phyloP scores from a whole-genome alignment of 2,888 invertebrate genomes.

The Lycophotia porphyrea region DNA sequence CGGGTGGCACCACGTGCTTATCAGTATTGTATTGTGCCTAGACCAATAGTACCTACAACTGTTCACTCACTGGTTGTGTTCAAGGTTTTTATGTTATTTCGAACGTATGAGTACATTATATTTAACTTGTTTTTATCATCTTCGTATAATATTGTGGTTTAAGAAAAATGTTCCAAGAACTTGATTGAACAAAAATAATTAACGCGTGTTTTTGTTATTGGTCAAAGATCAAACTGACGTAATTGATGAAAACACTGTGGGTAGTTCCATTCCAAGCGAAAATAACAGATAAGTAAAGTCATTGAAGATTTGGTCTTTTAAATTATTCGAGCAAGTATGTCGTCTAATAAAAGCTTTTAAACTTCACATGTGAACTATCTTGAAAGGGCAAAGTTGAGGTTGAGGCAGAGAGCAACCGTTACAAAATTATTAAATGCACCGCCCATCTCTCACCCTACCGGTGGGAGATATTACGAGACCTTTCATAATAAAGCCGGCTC shows the following conservation, averaged over 20 bases:
- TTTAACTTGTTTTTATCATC: constrained; percentile 55
- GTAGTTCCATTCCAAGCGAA: constrained; percentile 26
- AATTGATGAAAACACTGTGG: constrained; percentile 28
- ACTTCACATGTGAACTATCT: constrained; percentile 38
- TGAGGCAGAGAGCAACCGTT: constrained; percentile 60
- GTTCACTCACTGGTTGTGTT: constrained; percentile 61
- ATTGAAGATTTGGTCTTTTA: neutral
- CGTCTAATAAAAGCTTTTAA: constrained; percentile 38
- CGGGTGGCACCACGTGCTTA: constrained; percentile 82
- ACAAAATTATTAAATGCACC: constrained; percentile 68
- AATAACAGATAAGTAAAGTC: neutral
- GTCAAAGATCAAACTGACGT: constrained; percentile 45
- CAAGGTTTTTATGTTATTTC: constrained; percentile 65
- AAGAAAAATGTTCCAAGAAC: constrained; percentile 31
- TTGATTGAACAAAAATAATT: constrained; percentile 40
- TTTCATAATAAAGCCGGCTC: constrained; percentile 64
- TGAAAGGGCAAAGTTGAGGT: constrained; percentile 59
- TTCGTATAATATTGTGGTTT: constrained; percentile 36
- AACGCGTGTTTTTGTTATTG: constrained; percentile 34
- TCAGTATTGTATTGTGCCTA: constrained; percentile 76
- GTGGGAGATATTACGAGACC: constrained; percentile 63
- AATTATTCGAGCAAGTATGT: constrained; percentile 16
- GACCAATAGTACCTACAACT: constrained; percentile 59
- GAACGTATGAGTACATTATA: constrained; percentile 46
- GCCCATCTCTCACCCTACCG: constrained; percentile 72